Conservation (phyloP, 2,113 vertebrate genomes). For the Lepus europaeus region DNA sequence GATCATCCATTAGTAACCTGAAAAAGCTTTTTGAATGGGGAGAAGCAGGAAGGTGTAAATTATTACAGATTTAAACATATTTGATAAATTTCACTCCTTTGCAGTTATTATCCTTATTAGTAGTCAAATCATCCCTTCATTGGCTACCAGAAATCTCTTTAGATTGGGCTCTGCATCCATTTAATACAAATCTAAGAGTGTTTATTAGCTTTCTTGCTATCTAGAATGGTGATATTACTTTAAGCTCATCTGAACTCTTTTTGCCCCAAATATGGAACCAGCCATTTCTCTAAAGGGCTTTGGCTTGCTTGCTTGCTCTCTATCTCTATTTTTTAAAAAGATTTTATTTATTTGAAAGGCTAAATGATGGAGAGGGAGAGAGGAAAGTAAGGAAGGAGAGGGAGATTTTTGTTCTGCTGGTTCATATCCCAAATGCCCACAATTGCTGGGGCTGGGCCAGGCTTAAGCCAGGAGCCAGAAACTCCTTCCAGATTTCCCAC, state of each 20-base stretch:
- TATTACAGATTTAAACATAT: neutral
- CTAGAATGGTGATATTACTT: neutral
- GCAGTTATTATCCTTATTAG: neutral
- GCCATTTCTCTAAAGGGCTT: neutral
- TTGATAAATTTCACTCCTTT: conserved; percentile 42
- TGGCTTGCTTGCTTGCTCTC: neutral
- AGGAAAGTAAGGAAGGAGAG: too few relatives aligned
- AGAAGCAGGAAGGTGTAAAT: neutral
- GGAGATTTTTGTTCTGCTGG: too few relatives aligned
- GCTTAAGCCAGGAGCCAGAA: too few relatives aligned
- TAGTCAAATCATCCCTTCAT: neutral
- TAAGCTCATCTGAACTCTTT: neutral
- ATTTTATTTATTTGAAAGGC: too few relatives aligned
- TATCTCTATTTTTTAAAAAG: neutral
- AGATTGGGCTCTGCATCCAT: neutral
- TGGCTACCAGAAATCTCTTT: neutral
- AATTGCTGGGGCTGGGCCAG: too few relatives aligned
- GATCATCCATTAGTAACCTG: neutral
- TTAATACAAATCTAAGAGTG: neutral
- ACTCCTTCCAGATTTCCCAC: too few relatives aligned
- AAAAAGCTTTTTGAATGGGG: neutral
- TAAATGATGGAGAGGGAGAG: too few relatives aligned
- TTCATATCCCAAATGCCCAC: too few relatives aligned
- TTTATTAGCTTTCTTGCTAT: neutral
- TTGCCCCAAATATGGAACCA: neutral